A percentile compares a stretch with the other conserved stretches of the same genome.
phyloP scores from a whole-genome alignment of 2,797 vertebrate genomes.

The Delichon dasypus region DNA sequence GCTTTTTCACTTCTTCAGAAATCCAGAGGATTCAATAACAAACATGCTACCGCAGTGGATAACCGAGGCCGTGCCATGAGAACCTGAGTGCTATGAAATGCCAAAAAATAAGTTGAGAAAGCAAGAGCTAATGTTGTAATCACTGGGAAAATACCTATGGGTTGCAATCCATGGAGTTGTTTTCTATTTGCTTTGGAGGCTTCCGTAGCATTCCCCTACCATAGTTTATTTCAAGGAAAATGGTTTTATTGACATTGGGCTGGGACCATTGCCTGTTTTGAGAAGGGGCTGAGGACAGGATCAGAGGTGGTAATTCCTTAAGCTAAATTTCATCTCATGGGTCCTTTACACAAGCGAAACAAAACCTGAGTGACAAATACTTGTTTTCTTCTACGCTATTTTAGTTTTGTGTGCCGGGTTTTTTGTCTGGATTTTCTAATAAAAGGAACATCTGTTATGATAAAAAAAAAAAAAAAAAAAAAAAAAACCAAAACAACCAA shows the following conservation, averaged over 20 bases:
- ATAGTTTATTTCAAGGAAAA: background rate
- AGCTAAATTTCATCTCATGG: accelerated
- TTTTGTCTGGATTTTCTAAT: background rate
- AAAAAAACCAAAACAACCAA: too few species aligned
- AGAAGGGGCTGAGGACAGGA: background rate
- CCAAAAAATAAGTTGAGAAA: background rate
- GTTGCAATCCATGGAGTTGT: accelerated
- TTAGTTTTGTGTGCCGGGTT: accelerated
- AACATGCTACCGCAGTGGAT: accelerated
- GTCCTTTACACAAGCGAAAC: background rate
- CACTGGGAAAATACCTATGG: accelerated
- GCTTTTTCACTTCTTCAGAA: background rate
- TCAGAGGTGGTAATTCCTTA: background rate
- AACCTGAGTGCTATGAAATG: background rate
- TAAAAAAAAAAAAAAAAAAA: background rate
- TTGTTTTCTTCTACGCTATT: accelerated
- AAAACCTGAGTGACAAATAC: background rate
- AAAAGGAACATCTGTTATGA: background rate
- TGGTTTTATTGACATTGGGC: background rate
- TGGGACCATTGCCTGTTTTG: background rate
- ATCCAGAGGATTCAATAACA: background rate
- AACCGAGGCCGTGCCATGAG: accelerated
- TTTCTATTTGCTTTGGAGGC: background rate
- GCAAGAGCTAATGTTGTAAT: background rate
- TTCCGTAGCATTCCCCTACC: background rate